Evolutionary conservation across 2,113 vertebrate genomes (phyloP).

Genomic region (Castor canadensis): DNA sequence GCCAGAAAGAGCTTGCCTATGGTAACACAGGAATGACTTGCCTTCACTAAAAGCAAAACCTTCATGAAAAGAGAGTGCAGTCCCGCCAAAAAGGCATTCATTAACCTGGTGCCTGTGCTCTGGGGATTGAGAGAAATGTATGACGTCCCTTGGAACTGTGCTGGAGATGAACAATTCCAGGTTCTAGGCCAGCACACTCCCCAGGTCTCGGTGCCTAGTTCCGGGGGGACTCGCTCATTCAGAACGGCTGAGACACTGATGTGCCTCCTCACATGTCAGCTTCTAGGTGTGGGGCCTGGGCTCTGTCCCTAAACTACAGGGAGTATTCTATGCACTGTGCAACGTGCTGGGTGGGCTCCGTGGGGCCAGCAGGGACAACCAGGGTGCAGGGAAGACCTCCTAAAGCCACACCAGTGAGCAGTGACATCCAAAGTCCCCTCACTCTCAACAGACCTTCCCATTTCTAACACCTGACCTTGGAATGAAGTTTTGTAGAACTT

Average conservation of each 20-base stretch:
- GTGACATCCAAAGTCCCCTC: no score
- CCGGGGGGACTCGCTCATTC: fast-evolving
- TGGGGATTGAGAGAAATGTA: no score
- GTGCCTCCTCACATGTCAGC: fast-evolving
- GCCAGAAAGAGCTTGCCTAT: neutral
- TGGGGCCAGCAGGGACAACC: fast-evolving
- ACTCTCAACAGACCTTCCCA: neutral
- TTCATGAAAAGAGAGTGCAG: neutral
- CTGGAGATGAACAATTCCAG: neutral
- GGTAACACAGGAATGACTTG: neutral
- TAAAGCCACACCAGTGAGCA: no score
- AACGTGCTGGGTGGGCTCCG: no score
- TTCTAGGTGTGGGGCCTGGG: neutral
- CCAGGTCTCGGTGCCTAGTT: neutral
- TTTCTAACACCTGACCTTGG: neutral
- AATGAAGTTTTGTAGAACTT: slow-evolving; percentile 1
- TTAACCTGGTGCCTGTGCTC: no score
- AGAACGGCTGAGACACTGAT: fast-evolving
- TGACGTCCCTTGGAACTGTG: fast-evolving
- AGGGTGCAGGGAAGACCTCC: no score
- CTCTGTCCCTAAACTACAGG: fast-evolving
- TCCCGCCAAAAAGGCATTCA: fast-evolving
- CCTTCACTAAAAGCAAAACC: neutral
- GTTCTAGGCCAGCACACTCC: neutral
- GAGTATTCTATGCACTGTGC: fast-evolving